Percentiles rank a stretch among this genome's conserved stretches.
Conservation (phyloP, 2,797 vertebrate species). For the Pangasius larnaudii region DNA sequence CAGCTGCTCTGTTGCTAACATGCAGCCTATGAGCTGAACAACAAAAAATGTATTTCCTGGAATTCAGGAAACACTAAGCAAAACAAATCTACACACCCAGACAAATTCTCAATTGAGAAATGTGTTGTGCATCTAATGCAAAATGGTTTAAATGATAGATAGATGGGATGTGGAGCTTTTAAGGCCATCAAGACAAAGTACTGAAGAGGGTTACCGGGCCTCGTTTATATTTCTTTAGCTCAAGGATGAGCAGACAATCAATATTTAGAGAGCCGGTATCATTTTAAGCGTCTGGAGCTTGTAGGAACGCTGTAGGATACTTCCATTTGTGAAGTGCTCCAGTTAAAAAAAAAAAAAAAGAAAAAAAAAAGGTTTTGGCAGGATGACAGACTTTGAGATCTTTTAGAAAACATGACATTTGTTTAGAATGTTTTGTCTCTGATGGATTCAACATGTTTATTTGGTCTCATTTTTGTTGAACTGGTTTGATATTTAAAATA, state of each 20-base stretch:
- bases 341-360: constrained; percentile 54
- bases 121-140: constrained; percentile 18
- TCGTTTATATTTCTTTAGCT: constrained; percentile 54
- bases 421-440: neutral
- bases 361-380: neutral
- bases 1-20: neutral
- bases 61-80: constrained; percentile 27
- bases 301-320: constrained; percentile 69
- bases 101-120: constrained; percentile 6
- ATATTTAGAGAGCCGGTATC: constrained; percentile 57
- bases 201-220: constrained; percentile 61
- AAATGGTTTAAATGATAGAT: constrained; percentile 22
- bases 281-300: constrained; percentile 66
- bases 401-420: constrained; percentile 23
- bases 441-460: neutral
- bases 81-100: constrained; percentile 10
- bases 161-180: constrained; percentile 31
- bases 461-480: neutral
- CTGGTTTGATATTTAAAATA: neutral
- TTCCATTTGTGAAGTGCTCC: constrained; percentile 54
- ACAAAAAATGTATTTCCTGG: constrained; percentile 29
- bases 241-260: constrained; percentile 59
- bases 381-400: neutral
- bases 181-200: constrained; percentile 45
- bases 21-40: neutral